phyloP scores from a whole-genome alignment of 2,888 invertebrate genomes.

The Amiota minor region DNA sequence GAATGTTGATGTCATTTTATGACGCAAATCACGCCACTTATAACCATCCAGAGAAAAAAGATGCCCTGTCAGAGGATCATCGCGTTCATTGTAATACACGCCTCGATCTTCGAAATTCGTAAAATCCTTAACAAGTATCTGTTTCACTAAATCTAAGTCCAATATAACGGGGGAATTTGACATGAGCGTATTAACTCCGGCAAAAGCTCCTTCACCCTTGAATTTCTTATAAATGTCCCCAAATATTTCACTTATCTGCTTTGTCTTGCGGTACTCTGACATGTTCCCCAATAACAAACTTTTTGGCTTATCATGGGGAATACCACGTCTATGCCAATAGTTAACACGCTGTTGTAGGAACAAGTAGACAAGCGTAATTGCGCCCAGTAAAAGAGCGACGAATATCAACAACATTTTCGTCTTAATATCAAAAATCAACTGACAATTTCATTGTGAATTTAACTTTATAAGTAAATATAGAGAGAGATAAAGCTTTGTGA shows the following conservation, averaged over 20 bases:
- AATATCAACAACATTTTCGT: slow-evolving; percentile 40
- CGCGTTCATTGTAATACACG: slow-evolving; percentile 61
- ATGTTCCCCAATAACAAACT: slow-evolving; percentile 54
- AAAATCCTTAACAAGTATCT: slow-evolving; percentile 59
- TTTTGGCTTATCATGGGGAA: slow-evolving; percentile 51
- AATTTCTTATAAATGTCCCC: slow-evolving; percentile 14
- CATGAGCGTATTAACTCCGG: slow-evolving; percentile 59
- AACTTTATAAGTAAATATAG: too few species aligned
- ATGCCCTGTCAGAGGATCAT: slow-evolving; percentile 70
- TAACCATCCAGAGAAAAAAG: slow-evolving; percentile 64
- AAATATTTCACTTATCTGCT: slow-evolving; percentile 56
- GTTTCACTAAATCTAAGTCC: slow-evolving; percentile 56
- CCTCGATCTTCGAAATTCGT: slow-evolving; percentile 69
- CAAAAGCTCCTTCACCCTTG: slow-evolving; percentile 52
- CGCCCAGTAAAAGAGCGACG: neutral
- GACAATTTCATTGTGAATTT: too few species aligned
- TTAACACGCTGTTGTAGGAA: neutral
- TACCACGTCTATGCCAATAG: slow-evolving; percentile 56
- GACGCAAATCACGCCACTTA: slow-evolving; percentile 73
- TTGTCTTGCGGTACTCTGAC: slow-evolving; percentile 47
- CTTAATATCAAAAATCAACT: neutral
- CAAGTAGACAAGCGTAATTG: neutral
- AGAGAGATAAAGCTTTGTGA: too few species aligned
- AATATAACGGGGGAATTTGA: slow-evolving; percentile 59
- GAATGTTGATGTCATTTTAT: slow-evolving; percentile 74